Evolutionary conservation across 2,888 invertebrate genomes (phyloP).

Genomic region (Andrena marginata): DNA sequence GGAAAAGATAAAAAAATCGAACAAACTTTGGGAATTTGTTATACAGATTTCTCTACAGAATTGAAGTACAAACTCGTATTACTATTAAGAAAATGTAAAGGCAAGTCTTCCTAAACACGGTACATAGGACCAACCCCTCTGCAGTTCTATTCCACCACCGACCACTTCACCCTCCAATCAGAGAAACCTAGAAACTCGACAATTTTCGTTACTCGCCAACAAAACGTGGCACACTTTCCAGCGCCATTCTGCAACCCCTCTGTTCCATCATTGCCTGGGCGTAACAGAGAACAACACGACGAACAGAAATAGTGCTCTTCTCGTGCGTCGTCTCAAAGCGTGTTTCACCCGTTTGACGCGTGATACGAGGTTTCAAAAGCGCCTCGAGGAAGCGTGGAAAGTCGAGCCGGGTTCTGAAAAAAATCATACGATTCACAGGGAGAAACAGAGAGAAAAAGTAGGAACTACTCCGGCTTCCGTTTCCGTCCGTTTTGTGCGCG

Average conservation of each 20-base stretch:
- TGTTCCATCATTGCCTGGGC: background rate
- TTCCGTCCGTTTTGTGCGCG: constrained; percentile 27
- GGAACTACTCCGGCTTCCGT: constrained; percentile 10
- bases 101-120: no score
- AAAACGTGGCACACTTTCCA: background rate
- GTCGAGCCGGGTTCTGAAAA: constrained; percentile 16
- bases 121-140: no score
- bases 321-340: constrained; percentile 25
- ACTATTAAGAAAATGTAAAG: no score
- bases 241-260: constrained; percentile 1
- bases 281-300: constrained; percentile 19
- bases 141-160: background rate
- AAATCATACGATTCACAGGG: constrained; percentile 15
- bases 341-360: constrained; percentile 31
- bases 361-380: constrained; percentile 27
- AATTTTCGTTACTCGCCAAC: background rate
- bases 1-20: no score
- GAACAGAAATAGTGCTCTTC: constrained; percentile 35
- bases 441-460: background rate
- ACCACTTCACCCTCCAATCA: background rate
- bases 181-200: background rate
- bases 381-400: constrained; percentile 16
- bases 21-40: no score
- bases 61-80: no score
- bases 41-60: no score